Conservation (phyloP, 2,888 invertebrate genomes). For the Pomacea canaliculata region DNA sequence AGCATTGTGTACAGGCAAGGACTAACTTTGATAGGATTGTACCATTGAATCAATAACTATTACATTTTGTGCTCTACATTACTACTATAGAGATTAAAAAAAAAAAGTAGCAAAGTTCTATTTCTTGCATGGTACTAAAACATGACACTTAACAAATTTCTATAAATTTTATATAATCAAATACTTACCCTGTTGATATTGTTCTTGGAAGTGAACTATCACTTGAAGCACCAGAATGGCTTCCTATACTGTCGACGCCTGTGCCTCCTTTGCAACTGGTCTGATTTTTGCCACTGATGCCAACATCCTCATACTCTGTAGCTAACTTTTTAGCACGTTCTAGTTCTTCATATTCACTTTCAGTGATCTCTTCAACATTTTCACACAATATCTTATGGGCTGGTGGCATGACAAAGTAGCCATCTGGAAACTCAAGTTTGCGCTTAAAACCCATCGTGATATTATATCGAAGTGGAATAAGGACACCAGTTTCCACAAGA, state of each 20-base stretch:
- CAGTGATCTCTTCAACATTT: conserved; percentile 43
- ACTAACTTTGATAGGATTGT: too few relatives aligned
- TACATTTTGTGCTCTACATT: too few relatives aligned
- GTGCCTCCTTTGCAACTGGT: not conserved
- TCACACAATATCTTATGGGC: conserved; percentile 35
- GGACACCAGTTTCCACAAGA: conserved; percentile 42
- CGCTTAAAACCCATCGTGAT: conserved; percentile 42
- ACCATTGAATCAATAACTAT: too few relatives aligned
- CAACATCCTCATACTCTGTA: conserved; percentile 37
- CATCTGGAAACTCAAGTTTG: conserved; percentile 49
- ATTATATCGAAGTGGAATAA: conserved; percentile 47
- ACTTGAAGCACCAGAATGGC: not conserved
- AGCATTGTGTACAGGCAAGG: too few relatives aligned
- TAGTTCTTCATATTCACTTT: conserved; percentile 41
- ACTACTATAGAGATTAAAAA: too few relatives aligned
- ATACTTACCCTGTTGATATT: conserved; percentile 10
- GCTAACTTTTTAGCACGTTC: conserved; percentile 45
- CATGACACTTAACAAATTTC: too few relatives aligned
- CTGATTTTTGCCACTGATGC: not conserved
- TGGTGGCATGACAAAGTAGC: conserved; percentile 49
- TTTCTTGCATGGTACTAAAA: too few relatives aligned
- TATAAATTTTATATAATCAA: too few relatives aligned
- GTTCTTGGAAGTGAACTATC: conserved; percentile 7
- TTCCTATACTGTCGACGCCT: not conserved
- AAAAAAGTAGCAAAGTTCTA: too few relatives aligned